Percentiles rank a stretch among this genome's conserved stretches.
Conservation (phyloP, 1,140 invertebrate species). For the Dreissena rostriformis region DNA sequence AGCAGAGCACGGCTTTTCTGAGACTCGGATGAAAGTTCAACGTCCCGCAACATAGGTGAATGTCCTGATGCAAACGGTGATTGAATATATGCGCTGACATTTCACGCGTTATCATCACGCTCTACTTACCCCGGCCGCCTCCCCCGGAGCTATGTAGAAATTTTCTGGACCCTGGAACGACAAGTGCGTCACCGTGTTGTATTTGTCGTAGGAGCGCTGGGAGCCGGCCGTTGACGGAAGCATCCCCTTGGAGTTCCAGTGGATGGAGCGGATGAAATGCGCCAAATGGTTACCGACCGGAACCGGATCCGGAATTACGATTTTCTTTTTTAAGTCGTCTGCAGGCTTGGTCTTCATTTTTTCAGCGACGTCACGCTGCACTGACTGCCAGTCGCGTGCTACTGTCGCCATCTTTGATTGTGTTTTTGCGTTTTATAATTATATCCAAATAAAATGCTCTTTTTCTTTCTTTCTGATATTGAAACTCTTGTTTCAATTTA, state of each 20-base stretch:
- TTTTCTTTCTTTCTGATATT: too few relatives aligned
- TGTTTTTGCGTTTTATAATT: too few relatives aligned
- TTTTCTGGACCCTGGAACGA: constrained; percentile 42
- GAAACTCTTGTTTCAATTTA: too few relatives aligned
- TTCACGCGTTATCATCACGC: too few relatives aligned
- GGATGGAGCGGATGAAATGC: constrained; percentile 52
- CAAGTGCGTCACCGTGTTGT: constrained; percentile 47
- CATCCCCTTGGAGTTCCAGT: constrained; percentile 52
- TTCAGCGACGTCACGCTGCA: constrained; percentile 27
- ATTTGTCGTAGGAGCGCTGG: constrained; percentile 46
- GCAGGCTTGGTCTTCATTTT: constrained; percentile 31
- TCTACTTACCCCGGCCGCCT: constrained; percentile 38
- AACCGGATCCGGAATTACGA: constrained; percentile 43
- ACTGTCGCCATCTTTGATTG: too few relatives aligned
- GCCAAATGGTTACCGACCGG: constrained; percentile 41
- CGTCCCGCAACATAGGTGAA: too few relatives aligned
- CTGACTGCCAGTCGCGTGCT: constrained; percentile 1
- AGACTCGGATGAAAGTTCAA: too few relatives aligned
- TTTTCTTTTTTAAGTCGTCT: constrained; percentile 50
- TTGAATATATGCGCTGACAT: too few relatives aligned
- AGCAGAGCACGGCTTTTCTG: too few relatives aligned
- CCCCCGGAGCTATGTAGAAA: constrained; percentile 22
- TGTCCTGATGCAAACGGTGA: too few relatives aligned
- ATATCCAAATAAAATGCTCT: too few relatives aligned
- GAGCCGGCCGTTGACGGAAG: constrained; percentile 51